A percentile compares a stretch with the other conserved stretches of the same genome.
Conservation (phyloP, 2,113 vertebrate species). For the Prunella fulvescens region DNA sequence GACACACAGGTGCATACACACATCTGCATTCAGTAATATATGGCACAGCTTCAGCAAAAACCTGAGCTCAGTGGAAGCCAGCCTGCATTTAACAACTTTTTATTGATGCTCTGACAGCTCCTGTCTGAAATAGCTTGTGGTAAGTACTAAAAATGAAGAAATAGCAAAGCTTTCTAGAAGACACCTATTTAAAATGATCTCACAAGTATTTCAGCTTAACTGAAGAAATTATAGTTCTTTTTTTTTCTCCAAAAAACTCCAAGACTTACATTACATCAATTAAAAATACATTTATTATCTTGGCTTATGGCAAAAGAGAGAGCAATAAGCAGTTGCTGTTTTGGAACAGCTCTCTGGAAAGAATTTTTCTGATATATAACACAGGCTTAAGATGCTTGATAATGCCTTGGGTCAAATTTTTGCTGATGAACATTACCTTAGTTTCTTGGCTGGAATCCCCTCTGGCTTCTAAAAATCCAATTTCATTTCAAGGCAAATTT, state of each 20-base stretch:
- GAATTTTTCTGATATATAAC: neutral
- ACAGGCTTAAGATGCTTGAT: neutral
- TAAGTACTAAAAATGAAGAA: neutral
- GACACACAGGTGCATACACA: neutral
- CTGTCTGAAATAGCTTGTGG: neutral
- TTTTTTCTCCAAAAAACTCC: neutral
- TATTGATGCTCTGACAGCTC: neutral
- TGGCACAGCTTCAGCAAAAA: neutral
- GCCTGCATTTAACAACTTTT: neutral
- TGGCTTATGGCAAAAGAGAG: neutral
- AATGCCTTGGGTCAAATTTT: neutral
- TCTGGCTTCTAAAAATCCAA: neutral
- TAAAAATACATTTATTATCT: constrained; percentile 8
- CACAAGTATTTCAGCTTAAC: neutral
- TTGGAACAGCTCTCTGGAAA: neutral
- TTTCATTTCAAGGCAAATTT: neutral
- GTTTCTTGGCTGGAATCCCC: neutral
- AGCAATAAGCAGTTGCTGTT: neutral
- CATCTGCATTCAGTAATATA: neutral
- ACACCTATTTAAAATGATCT: neutral
- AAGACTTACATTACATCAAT: neutral
- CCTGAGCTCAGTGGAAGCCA: neutral
- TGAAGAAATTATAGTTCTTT: neutral
- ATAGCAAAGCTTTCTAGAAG: neutral
- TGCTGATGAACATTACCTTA: neutral